Evolutionary conservation across 2,797 vertebrate species (phyloP).

Genomic region (Lates japonicus): DNA sequence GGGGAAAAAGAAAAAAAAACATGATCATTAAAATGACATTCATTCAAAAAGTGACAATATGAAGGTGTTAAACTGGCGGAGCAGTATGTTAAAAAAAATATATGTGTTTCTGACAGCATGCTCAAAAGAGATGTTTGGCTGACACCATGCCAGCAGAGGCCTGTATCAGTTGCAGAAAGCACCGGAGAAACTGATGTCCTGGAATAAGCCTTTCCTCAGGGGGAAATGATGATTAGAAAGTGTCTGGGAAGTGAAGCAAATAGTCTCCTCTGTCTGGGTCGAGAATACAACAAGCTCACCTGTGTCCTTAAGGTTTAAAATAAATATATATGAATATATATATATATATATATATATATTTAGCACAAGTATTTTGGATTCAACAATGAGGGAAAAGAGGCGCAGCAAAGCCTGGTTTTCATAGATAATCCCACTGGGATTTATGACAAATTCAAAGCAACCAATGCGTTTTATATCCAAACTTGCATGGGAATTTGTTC

Average conservation of each 20-base stretch:
- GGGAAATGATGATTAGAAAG: slow-evolving; percentile 19
- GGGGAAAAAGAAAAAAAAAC: background rate
- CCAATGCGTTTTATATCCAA: slow-evolving; percentile 6
- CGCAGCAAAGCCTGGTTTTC: background rate
- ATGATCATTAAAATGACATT: background rate
- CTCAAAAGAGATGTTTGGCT: slow-evolving; percentile 8
- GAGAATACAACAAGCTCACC: background rate
- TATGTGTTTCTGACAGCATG: background rate
- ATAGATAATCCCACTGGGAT: slow-evolving; percentile 10
- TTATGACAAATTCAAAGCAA: background rate
- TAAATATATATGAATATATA: background rate
- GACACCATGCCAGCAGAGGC: background rate
- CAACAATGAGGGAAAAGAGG: background rate
- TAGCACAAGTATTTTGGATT: slow-evolving; percentile 1
- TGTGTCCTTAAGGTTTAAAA: slow-evolving; percentile 6
- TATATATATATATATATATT: no score
- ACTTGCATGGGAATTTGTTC: background rate
- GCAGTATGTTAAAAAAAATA: background rate
- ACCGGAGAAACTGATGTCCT: slow-evolving; percentile 10
- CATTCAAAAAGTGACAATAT: background rate
- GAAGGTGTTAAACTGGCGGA: background rate
- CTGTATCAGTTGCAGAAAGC: slow-evolving; percentile 5
- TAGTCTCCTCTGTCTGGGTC: slow-evolving; percentile 8
- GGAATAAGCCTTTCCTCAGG: slow-evolving; percentile 19
- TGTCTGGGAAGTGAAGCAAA: slow-evolving; percentile 4